Conservation (phyloP, 2,797 vertebrate species). For the Falco berigora region DNA sequence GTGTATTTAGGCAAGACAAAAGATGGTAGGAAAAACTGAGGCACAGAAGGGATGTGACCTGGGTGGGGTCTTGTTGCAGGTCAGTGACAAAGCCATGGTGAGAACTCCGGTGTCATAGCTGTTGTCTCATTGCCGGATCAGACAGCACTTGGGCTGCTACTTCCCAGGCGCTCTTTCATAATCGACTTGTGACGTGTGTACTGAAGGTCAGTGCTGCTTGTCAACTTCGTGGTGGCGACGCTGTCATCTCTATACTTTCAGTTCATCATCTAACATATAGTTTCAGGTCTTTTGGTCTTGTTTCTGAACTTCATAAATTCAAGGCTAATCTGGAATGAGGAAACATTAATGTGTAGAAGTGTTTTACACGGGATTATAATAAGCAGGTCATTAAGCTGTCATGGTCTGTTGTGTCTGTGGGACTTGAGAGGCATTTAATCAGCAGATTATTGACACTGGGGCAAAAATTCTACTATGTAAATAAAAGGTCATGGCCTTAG, state of each 20-base stretch:
- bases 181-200: not conserved
- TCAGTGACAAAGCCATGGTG: not conserved
- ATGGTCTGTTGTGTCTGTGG: not conserved
- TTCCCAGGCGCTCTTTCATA: not conserved
- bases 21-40: not conserved
- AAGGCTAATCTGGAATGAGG: not conserved
- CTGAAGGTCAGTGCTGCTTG: not conserved
- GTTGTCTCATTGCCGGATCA: not conserved
- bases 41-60: not conserved
- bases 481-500: constrained; percentile 7
- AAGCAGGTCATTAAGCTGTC: not conserved
- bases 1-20: not conserved
- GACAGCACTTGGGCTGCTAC: not conserved
- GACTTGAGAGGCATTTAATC: constrained; percentile 29
- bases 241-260: not conserved
- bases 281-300: not conserved
- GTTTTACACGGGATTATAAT: not conserved
- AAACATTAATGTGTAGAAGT: not conserved
- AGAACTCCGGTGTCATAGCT: not conserved
- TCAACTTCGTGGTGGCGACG: not conserved
- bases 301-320: not conserved
- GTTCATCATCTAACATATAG: not conserved
- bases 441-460: constrained; percentile 11
- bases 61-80: not conserved
- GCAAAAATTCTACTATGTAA: not conserved